A percentile compares a stretch with the other conserved stretches of the same genome.
Conservation (phyloP, 2,797 vertebrate species). For the Macroramphosus scolopax region DNA sequence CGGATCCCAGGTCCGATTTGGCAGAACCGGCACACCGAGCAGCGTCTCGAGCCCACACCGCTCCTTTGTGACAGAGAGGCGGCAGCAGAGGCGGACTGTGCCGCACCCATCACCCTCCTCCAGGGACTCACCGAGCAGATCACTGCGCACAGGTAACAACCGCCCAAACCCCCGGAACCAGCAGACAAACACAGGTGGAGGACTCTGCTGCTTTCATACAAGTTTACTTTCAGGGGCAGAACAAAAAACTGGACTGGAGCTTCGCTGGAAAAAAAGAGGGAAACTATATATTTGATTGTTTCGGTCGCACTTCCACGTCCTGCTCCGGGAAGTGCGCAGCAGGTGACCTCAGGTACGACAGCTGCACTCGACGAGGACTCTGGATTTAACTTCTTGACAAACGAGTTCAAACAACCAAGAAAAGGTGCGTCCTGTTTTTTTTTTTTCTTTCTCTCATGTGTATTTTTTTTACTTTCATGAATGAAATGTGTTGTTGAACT, state of each 20-base stretch:
- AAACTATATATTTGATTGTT: no score
- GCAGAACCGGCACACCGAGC: background rate
- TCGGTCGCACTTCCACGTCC: background rate
- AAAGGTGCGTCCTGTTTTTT: slow-evolving; percentile 28
- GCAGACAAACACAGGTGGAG: slow-evolving; percentile 18
- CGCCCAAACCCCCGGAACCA: slow-evolving; percentile 27
- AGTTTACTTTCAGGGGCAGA: background rate
- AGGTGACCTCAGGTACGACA: slow-evolving; percentile 26
- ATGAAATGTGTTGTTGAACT: rapidly evolving
- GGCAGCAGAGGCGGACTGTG: slow-evolving; percentile 1
- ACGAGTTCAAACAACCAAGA: background rate
- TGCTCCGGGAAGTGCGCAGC: background rate
- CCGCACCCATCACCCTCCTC: slow-evolving; percentile 44
- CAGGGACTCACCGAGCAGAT: background rate
- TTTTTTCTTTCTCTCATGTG: rapidly evolving
- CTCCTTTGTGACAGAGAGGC: slow-evolving; percentile 22
- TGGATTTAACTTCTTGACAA: slow-evolving; percentile 42
- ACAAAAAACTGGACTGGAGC: background rate
- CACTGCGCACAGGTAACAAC: slow-evolving; percentile 48
- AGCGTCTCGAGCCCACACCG: background rate
- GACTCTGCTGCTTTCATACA: background rate
- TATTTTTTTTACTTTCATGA: no score
- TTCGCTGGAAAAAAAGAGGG: background rate
- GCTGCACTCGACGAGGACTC: background rate
- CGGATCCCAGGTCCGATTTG: slow-evolving; percentile 35